Evolutionary conservation across 2,113 vertebrate species (phyloP).

Genomic region (Mobula hypostoma): DNA sequence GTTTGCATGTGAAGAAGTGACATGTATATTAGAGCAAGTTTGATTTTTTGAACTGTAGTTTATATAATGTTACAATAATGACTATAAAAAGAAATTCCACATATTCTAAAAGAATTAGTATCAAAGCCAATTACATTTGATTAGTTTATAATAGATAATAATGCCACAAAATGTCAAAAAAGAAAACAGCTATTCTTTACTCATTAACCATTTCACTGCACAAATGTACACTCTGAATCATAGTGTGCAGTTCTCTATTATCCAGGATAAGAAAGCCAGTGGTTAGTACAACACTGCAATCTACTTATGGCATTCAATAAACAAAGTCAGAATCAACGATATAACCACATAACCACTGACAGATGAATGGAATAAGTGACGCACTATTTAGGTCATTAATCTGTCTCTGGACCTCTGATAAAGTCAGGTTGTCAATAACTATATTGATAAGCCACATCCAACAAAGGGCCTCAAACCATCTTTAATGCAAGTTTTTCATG

Average conservation of each 20-base stretch:
- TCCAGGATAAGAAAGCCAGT: neutral
- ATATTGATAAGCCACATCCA: neutral
- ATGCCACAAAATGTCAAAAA: neutral
- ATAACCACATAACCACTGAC: neutral
- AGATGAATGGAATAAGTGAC: neutral
- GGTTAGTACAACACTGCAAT: neutral
- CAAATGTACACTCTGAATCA: neutral
- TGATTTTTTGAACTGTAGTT: neutral
- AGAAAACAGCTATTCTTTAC: neutral
- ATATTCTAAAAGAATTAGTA: neutral
- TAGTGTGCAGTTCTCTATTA: neutral
- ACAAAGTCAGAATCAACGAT: neutral
- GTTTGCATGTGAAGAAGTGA: neutral
- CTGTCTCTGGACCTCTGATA: neutral
- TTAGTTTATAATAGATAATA: neutral
- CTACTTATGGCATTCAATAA: neutral
- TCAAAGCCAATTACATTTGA: neutral
- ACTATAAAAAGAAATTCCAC: neutral
- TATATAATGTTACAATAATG: neutral
- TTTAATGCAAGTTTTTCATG: neutral
- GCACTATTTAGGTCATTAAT: neutral
- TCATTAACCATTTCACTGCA: no score
- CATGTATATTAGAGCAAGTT: neutral
- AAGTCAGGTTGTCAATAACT: neutral
- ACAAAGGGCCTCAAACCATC: neutral